Percentiles rank a stretch among this genome's conserved stretches.
Conservation (phyloP, 1,140 invertebrate species). For the Drosophila trapezifrons region DNA sequence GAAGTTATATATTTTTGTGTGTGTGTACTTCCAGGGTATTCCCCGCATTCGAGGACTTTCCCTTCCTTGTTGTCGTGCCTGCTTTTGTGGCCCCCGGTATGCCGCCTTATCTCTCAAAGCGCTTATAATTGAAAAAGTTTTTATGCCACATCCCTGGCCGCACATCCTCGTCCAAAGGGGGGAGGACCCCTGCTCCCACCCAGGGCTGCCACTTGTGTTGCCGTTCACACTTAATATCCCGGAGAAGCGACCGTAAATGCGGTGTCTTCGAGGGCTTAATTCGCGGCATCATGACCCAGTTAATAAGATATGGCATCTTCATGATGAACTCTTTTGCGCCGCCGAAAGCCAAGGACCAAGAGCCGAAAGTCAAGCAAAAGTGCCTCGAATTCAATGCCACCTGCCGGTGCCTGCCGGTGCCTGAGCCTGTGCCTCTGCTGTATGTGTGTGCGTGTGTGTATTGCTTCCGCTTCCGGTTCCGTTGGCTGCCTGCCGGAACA, state of each 20-base stretch:
- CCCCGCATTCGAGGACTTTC: neutral
- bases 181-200: no score
- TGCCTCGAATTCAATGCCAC: conserved; percentile 22
- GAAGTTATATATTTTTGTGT: no score
- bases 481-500: conserved; percentile 33
- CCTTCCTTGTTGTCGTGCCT: conserved; percentile 1
- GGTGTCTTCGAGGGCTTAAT: conserved; percentile 20
- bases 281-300: conserved; percentile 24
- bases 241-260: conserved; percentile 11
- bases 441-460: conserved; percentile 32
- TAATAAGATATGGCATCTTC: conserved; percentile 35
- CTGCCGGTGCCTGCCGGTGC: conserved; percentile 5
- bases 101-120: conserved; percentile 48
- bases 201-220: conserved; percentile 60
- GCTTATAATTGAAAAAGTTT: conserved; percentile 79
- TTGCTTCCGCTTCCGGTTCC: conserved; percentile 62
- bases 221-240: conserved; percentile 70
- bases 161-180: conserved; percentile 1
- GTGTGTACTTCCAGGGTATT: neutral
- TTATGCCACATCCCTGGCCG: conserved; percentile 34
- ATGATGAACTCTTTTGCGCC: conserved; percentile 30
- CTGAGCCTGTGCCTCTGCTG: no score
- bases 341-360: neutral
- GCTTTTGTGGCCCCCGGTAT: conserved; percentile 26
- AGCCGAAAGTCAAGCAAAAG: conserved; percentile 4